Conservation (phyloP, 2,888 invertebrate species). For the Taenaris catops region DNA sequence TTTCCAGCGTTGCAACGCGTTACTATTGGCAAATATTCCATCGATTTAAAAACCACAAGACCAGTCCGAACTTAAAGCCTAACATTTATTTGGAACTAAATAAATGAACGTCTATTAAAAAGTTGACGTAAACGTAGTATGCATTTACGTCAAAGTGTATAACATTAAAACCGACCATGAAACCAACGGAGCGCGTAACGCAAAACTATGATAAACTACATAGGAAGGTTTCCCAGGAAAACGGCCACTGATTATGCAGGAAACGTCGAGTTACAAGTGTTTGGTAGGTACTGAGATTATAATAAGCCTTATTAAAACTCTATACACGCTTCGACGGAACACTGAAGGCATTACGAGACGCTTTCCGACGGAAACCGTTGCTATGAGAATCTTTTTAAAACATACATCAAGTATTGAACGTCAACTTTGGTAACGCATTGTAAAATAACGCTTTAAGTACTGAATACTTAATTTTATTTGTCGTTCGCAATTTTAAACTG, state of each 20-base stretch:
- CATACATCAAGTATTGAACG: conserved; percentile 13
- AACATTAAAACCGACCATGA: conserved; percentile 29
- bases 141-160: conserved; percentile 13
- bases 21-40: no score
- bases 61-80: conserved; percentile 2
- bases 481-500: conserved; percentile 6
- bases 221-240: conserved; percentile 38
- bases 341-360: conserved; percentile 47
- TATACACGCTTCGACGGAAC: conserved; percentile 50
- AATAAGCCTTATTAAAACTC: conserved; percentile 58
- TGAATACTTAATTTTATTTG: conserved; percentile 6
- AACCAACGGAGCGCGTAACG: conserved; percentile 42
- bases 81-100: conserved; percentile 14
- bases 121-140: conserved; percentile 20
- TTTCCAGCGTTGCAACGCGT: no score
- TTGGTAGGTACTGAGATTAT: conserved; percentile 35
- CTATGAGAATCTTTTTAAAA: conserved; percentile 39
- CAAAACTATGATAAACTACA: conserved; percentile 34
- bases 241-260: conserved; percentile 46
- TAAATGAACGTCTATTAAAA: conserved; percentile 15
- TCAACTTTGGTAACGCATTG: conserved; percentile 4
- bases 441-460: conserved; percentile 6
- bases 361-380: conserved; percentile 58
- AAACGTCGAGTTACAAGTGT: conserved; percentile 38
- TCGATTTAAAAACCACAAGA: not conserved